phyloP scores from a whole-genome alignment of 92 coral and sea anemone species.

The Porites rus region DNA sequence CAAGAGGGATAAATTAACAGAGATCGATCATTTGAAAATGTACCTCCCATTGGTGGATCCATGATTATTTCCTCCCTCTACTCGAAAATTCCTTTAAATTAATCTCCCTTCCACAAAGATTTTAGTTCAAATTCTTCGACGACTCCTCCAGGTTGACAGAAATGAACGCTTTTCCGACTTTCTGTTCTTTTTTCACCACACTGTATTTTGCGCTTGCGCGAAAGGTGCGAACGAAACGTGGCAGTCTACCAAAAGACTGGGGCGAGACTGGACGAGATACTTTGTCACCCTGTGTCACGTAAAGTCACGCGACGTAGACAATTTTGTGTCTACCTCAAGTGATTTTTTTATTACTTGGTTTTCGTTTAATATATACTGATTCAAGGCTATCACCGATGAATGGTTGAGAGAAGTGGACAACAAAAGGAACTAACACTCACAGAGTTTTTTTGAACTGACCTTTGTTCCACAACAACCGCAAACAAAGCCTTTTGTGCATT shows the following conservation, averaged over 20 bases:
- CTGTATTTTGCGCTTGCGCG: conserved; percentile 34
- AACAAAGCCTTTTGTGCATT: no score
- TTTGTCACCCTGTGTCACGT: no score
- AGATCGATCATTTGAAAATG: not conserved
- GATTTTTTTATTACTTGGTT: no score
- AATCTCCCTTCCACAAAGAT: not conserved
- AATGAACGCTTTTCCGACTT: no score
- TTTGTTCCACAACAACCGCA: no score
- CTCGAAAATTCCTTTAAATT: not conserved
- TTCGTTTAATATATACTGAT: no score
- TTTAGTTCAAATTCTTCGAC: not conserved
- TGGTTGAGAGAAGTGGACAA: no score
- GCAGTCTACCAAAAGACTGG: conserved; percentile 29
- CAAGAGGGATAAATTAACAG: no score
- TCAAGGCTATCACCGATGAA: no score
- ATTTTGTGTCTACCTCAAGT: no score
- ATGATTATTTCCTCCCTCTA: conserved; percentile 16
- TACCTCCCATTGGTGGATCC: conserved; percentile 86
- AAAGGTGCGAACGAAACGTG: conserved; percentile 30
- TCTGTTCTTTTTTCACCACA: not conserved
- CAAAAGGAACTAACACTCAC: no score
- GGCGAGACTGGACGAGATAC: not conserved
- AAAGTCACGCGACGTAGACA: not conserved
- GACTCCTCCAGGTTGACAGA: not conserved
- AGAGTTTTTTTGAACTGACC: no score